Evolutionary conservation across 1,140 invertebrate genomes (phyloP).

Genomic region (Brachionus paranguensis): DNA sequence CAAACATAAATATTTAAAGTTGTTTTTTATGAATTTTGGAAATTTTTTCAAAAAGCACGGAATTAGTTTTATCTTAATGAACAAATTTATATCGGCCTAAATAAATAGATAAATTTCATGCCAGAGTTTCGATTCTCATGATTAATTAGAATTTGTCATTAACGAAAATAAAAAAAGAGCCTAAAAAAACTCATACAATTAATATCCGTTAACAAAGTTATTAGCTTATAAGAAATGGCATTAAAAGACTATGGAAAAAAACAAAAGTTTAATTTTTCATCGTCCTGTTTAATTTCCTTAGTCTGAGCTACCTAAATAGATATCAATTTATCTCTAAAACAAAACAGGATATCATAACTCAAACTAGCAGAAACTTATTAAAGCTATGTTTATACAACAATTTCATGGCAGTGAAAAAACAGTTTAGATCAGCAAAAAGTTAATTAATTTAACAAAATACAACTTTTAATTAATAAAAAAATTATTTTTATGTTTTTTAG

Average conservation of each 20-base stretch:
- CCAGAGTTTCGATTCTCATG: background rate
- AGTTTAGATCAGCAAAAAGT: background rate
- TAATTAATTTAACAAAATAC: background rate
- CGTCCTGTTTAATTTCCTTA: background rate
- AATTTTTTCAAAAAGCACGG: background rate
- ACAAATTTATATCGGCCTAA: background rate
- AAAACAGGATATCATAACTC: background rate
- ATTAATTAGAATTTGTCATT: constrained; percentile 28
- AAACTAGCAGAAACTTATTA: background rate
- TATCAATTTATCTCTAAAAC: constrained; percentile 1
- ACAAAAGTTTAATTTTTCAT: background rate
- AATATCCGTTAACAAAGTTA: background rate
- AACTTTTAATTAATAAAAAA: background rate
- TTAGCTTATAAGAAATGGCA: background rate
- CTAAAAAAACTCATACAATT: background rate
- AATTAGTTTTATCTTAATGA: background rate
- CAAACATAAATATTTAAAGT: background rate
- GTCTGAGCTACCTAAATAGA: background rate
- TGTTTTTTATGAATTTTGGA: background rate
- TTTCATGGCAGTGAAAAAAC: background rate
- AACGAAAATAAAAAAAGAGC: background rate
- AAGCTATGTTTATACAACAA: background rate
- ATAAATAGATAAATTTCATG: constrained; percentile 12
- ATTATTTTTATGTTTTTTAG: background rate
- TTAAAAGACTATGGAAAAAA: background rate